Evolutionary conservation across 1,140 invertebrate genomes (phyloP), one percentile per base, ranked within the genome.

Genomic region (Phthorimaea operculella): DNA sequence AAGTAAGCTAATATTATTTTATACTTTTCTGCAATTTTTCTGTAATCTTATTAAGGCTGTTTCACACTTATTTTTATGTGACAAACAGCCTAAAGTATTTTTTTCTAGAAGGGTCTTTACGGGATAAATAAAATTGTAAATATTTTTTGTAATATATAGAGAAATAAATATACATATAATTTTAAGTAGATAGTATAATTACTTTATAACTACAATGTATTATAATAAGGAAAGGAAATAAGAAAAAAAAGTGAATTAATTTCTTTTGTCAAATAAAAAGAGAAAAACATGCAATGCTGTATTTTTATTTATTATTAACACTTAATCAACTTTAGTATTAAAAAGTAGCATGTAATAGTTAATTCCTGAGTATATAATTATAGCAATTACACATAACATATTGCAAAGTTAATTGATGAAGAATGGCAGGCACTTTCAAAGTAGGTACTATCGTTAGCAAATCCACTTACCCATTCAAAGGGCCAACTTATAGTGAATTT

Each of bases 181-280:
- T 76, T 75, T 78, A 80, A 69, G 59, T 83, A 83, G 78, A 76
- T 83, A 83, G 74, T 63, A 59, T 76, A 78, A 79, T 80, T 81
- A 77, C 78, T 79, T 79, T 78, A 78, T 75, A 76, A 81, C 66
- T 74, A 76, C 64, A 72, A 64, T 80, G 76, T 79, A 79, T 75
- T 64, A 79, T 81, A 81, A 83, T 81, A 81, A 83, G 78, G 72
- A 80, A 83, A 75, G 58, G 72, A 76, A 76, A 68, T 72, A 74
- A 72, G 65, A 74, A 74, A 79, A 76, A 78, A 78, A 80, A 70
- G 60, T 81, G 75, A 80, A 83, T 79, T 79, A 79, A 83, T 83
- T 83, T 80, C 76, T 83, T 83, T 83, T 83, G 80, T 81, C 76
- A 79, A 83, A 83, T 77, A 79, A 83, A 79, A 79, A 79, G 66